Evolutionary conservation across 2,888 invertebrate species (phyloP).

Genomic region (Leptinotarsa juncta): DNA sequence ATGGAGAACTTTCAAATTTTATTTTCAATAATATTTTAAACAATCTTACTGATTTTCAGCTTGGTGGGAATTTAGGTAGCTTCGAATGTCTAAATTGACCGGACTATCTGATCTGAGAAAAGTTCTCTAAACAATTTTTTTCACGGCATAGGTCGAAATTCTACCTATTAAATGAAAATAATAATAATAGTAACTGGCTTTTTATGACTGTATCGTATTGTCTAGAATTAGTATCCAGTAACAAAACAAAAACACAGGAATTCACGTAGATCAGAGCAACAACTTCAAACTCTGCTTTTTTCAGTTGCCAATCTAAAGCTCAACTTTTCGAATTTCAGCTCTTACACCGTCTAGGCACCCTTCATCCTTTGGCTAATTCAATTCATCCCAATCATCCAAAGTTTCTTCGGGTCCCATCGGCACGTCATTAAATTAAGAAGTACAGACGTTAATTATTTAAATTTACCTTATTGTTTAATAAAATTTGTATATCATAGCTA

Average conservation of each 20-base stretch:
- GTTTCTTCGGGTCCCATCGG: slow-evolving; percentile 28
- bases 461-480: slow-evolving; percentile 38
- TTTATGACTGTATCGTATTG: no score
- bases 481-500: slow-evolving; percentile 46
- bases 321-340: slow-evolving; percentile 5
- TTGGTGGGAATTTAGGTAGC: no score
- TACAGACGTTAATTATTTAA: slow-evolving; percentile 38
- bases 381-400: slow-evolving; percentile 24
- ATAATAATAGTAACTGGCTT: no score
- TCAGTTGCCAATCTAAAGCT: neutral
- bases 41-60: no score
- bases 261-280: no score
- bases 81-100: no score
- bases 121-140: no score
- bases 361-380: slow-evolving; percentile 21
- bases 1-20: no score
- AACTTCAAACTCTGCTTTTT: neutral
- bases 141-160: no score
- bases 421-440: slow-evolving; percentile 36
- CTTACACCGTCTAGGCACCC: neutral
- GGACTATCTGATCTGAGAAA: no score
- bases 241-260: neutral
- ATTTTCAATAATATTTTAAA: no score
- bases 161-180: no score
- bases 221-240: neutral